phyloP scores from a whole-genome alignment of 2,113 vertebrate species.

The Pitta sordida region DNA sequence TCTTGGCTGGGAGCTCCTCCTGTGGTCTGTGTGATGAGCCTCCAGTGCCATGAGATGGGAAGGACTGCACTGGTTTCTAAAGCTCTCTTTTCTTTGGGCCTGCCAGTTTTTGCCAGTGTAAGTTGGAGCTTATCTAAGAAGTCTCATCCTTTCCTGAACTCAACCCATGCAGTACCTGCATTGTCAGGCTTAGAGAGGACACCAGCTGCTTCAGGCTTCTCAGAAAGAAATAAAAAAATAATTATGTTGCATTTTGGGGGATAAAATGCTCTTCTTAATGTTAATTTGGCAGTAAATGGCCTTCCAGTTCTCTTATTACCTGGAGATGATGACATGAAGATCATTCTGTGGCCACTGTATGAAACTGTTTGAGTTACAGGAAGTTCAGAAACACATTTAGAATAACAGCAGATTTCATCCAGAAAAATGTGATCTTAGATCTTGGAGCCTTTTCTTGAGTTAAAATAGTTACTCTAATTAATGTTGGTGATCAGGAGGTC shows the following conservation, averaged over 20 bases:
- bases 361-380: not conserved
- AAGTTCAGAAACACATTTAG: not conserved
- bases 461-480: not conserved
- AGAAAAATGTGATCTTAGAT: not conserved
- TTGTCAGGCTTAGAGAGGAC: not conserved
- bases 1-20: not conserved
- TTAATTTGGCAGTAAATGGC: not conserved
- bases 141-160: not conserved
- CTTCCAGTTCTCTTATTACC: not conserved
- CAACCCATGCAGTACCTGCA: fast-evolving
- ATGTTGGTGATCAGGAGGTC: not conserved
- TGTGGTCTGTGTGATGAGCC: not conserved
- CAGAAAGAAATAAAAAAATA: not conserved
- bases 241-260: not conserved
- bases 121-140: not conserved
- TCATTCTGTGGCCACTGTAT: not conserved
- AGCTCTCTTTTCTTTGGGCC: not conserved
- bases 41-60: not conserved
- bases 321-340: not conserved
- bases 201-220: not conserved
- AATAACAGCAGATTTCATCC: not conserved
- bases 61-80: not conserved
- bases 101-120: not conserved
- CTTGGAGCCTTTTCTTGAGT: not conserved
- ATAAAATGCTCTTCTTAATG: not conserved